Evolutionary conservation across 2,888 invertebrate genomes (phyloP), one percentile per base, ranked within the genome.

Genomic region (Philhelius pedissequus): DNA sequence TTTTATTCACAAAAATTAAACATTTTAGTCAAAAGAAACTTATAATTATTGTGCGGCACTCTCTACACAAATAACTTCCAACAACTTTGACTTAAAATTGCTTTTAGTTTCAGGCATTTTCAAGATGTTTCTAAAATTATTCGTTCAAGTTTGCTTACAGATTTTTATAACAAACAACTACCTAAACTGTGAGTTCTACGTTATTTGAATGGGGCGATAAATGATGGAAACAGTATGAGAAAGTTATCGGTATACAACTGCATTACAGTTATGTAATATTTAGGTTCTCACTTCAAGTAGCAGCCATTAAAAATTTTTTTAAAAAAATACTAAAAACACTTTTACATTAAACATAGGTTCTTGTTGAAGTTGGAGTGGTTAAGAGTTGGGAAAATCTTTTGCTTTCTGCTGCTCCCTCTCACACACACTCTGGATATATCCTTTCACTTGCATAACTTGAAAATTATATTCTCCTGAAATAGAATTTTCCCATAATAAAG

Each of bases 341-440:
- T 27, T 60, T 30, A 50, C 71, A 71, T 60, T 60, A 60, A 71
- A 71, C 50, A 60, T 30, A 60, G 60, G 15, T 40, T 18, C 38
- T 60, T 71, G 60, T 18, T 50, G n/a, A 25, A 58, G 60, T 60
- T 54, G 52, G 64, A 73, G 52, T 35, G 18, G 22, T 48, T 27
- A 40, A 52, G 48, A 66, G 35, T 66, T 66, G 43, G 45, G 2
- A 58, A 38, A 58, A 9, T 43, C 45, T 40, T 62, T 50, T 48
- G 30, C 11, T 56, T 27, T 58, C 22, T n/a, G n/a, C n/a, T n/a
- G n/a, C 13, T n/a, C 13, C n/a, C 8, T 4, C 9, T 11, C 25
- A 22, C 38, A 8, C 40, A 8, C 5, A 5, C 3, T 2, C 69
- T 27, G 38, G 15, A 4, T n/a, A 2, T 13, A 2, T 27, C 8